Percentiles rank a stretch among this genome's conserved stretches.
These are phyloP conservation scores for Puma concolor DNA, from an alignment of 2,113 vertebrate species.

Conservation along the genomic window DNA sequence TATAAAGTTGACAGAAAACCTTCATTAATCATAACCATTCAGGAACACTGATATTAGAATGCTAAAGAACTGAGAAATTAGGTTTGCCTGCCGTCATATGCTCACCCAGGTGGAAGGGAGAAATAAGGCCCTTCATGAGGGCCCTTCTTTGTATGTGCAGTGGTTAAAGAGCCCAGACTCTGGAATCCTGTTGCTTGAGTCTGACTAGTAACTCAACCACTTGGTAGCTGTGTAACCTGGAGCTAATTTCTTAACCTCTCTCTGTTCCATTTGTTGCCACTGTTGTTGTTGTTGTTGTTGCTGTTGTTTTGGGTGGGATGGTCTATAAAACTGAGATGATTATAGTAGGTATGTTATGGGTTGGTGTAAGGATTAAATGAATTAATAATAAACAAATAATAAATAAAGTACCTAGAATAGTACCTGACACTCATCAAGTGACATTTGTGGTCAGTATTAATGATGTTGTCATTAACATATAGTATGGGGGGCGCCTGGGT, in stretches of 20 bases:
- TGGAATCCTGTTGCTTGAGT: neutral
- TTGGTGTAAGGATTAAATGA: too few species aligned
- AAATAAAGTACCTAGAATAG: neutral
- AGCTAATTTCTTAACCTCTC: neutral
- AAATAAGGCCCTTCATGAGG: neutral
- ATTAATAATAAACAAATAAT: neutral
- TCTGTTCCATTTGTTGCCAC: neutral
- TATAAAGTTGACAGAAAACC: neutral
- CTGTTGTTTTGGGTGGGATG: neutral
- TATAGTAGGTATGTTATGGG: neutral
- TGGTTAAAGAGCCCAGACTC: neutral
- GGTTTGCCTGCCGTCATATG: neutral
- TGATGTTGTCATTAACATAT: neutral
- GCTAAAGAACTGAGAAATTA: neutral
- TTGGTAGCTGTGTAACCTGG: neutral
- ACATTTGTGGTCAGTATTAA: neutral
- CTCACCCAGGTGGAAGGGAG: neutral
- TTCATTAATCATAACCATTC: neutral
- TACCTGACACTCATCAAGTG: neutral
- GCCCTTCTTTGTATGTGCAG: accelerated
- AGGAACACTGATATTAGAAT: neutral
- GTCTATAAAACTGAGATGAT: neutral
- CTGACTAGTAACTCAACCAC: neutral
- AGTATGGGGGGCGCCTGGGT: too few species aligned
- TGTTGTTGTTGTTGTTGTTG: neutral